phyloP scores from a whole-genome alignment of 2,888 invertebrate genomes.

The Agriotes lineatus region DNA sequence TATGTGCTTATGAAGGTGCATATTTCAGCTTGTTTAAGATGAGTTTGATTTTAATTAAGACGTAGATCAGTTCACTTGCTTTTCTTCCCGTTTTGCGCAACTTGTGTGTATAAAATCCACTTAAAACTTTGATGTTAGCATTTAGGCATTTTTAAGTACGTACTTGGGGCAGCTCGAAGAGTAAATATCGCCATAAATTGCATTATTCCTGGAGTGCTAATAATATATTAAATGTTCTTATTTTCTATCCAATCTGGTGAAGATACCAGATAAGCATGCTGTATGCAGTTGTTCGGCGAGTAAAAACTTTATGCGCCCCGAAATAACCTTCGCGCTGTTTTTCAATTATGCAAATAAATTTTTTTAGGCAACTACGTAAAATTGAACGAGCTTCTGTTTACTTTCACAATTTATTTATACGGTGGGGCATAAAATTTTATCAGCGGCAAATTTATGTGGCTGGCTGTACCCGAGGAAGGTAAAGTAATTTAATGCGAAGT shows the following conservation, averaged over 20 bases:
- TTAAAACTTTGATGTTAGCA: conserved; percentile 1
- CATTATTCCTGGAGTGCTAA: too few species aligned
- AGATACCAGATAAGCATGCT: not conserved
- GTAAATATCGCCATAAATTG: too few species aligned
- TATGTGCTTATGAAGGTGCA: not conserved
- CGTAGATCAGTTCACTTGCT: conserved; percentile 2
- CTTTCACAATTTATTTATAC: not conserved
- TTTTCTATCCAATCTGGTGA: too few species aligned
- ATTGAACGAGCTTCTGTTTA: not conserved
- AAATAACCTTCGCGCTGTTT: not conserved
- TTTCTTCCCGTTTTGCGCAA: too few species aligned
- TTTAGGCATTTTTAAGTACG: too few species aligned
- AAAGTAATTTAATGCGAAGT: too few species aligned
- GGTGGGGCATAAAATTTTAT: not conserved
- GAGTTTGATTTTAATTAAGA: conserved; percentile 17
- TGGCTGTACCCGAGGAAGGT: too few species aligned
- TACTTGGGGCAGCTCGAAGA: too few species aligned
- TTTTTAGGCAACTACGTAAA: not conserved
- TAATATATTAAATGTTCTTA: too few species aligned
- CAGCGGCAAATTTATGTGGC: too few species aligned
- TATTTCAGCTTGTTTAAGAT: not conserved
- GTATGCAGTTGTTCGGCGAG: too few species aligned
- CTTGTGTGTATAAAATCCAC: not conserved
- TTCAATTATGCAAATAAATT: conserved; percentile 1
- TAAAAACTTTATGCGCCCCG: not conserved